Conservation (phyloP, 2,888 invertebrate genomes). For the Lasioglossum leucozonium region DNA sequence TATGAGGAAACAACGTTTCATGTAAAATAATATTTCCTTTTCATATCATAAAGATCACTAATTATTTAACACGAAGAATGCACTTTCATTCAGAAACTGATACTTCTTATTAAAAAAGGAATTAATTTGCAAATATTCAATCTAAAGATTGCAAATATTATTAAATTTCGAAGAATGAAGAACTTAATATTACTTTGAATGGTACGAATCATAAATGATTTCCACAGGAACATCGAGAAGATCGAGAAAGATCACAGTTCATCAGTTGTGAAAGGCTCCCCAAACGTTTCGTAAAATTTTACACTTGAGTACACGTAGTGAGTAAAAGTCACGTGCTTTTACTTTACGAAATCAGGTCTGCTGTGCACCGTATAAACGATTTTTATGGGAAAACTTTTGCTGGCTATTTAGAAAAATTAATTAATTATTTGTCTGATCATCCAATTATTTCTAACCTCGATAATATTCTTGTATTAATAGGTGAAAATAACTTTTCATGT, state of each 20-base stretch:
- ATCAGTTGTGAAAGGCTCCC: constrained; percentile 13
- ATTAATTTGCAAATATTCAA: neutral
- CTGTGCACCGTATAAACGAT: neutral
- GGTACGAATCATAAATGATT: neutral
- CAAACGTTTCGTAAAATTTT: constrained; percentile 15
- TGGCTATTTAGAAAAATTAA: neutral
- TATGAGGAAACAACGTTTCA: neutral
- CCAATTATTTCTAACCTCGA: neutral
- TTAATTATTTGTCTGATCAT: neutral
- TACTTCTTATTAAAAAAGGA: neutral
- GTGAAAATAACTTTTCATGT: neutral
- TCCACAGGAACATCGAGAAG: neutral
- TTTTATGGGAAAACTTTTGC: neutral
- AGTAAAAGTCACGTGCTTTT: constrained; percentile 52
- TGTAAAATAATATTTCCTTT: neutral
- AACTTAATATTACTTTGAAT: neutral
- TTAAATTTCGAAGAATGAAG: neutral
- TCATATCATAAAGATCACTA: neutral
- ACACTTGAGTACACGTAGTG: constrained; percentile 31
- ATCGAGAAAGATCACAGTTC: neutral
- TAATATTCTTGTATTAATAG: neutral
- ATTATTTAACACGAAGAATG: neutral
- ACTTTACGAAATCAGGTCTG: constrained; percentile 43
- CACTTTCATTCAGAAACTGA: neutral
- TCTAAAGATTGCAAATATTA: neutral